Percentiles rank a stretch among this genome's conserved stretches.
Conservation (phyloP, 2,888 invertebrate genomes). For the Ormia ochracea region DNA sequence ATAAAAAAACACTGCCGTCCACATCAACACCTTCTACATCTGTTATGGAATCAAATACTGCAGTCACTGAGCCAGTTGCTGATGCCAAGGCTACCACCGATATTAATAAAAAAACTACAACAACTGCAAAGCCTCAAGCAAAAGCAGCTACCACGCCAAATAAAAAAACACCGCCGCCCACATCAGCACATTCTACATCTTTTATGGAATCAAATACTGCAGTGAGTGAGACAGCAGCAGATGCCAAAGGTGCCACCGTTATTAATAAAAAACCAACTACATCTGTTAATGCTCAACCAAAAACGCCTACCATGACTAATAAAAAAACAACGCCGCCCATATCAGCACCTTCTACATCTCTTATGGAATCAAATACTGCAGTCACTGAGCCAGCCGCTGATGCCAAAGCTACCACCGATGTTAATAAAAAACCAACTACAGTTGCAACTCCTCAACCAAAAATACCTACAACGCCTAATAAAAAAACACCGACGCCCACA, state of each 20-base stretch:
- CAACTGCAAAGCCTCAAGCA: slow-evolving; percentile 34
- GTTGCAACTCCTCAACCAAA: no score
- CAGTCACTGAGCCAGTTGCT: neutral
- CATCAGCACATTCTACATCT: slow-evolving; percentile 24
- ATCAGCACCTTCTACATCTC: slow-evolving; percentile 24
- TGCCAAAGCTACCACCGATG: neutral
- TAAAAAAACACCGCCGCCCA: slow-evolving; percentile 4
- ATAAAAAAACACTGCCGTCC: neutral
- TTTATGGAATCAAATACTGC: slow-evolving; percentile 2
- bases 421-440: slow-evolving; percentile 84
- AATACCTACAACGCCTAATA: no score
- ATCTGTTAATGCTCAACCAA: slow-evolving; percentile 34
- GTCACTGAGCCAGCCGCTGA: neutral
- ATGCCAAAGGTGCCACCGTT: neutral
- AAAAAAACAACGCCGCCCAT: slow-evolving; percentile 9
- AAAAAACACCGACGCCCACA: no score
- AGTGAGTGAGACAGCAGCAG: neutral
- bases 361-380: neutral
- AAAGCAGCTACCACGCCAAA: slow-evolving; percentile 11
- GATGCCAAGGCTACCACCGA: slow-evolving; percentile 8
- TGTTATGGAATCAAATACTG: slow-evolving; percentile 2
- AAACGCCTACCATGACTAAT: slow-evolving; percentile 3
- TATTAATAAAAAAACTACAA: slow-evolving; percentile 81
- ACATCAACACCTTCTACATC: slow-evolving; percentile 29
- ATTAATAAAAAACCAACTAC: slow-evolving; percentile 81